These are phyloP conservation scores for Dryococelus australis DNA, from an alignment of 2,888 invertebrate species.

Conservation along the genomic window DNA sequence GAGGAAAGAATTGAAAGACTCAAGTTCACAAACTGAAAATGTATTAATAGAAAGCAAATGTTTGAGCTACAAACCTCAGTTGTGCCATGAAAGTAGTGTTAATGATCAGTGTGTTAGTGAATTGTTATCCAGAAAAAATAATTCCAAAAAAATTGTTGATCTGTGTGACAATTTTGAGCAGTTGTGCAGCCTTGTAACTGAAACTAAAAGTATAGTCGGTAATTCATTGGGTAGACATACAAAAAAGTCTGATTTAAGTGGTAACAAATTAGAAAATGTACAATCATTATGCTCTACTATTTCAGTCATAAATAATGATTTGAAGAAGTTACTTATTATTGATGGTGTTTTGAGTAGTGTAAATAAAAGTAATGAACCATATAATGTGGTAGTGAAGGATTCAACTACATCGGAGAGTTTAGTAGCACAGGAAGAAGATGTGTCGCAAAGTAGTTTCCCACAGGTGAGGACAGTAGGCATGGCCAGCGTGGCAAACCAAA, in stretches of 20 bases:
- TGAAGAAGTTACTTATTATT: neutral
- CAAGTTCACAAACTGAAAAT: constrained; percentile 1
- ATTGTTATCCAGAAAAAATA: neutral
- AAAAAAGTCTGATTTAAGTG: neutral
- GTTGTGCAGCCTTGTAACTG: neutral
- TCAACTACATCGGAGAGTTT: no score
- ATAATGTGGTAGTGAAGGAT: no score
- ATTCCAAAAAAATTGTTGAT: neutral
- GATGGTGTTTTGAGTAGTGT: neutral
- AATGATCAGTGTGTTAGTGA: neutral
- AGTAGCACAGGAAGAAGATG: no score
- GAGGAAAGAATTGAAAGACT: neutral
- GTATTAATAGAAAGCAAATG: neutral
- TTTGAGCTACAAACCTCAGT: neutral
- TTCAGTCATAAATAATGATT: neutral
- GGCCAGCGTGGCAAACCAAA: constrained; percentile 20
- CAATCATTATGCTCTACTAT: neutral
- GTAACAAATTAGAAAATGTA: neutral
- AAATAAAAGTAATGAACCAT: no score
- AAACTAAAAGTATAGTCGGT: neutral
- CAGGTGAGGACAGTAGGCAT: neutral
- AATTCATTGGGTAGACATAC: neutral
- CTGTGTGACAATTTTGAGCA: neutral
- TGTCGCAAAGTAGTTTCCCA: neutral
- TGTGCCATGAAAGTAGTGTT: neutral